Percentiles rank a stretch among this genome's conserved stretches.
These are phyloP conservation scores for Melopsittacus undulatus DNA, from an alignment of 2,797 vertebrate species.

Conservation along the genomic window DNA sequence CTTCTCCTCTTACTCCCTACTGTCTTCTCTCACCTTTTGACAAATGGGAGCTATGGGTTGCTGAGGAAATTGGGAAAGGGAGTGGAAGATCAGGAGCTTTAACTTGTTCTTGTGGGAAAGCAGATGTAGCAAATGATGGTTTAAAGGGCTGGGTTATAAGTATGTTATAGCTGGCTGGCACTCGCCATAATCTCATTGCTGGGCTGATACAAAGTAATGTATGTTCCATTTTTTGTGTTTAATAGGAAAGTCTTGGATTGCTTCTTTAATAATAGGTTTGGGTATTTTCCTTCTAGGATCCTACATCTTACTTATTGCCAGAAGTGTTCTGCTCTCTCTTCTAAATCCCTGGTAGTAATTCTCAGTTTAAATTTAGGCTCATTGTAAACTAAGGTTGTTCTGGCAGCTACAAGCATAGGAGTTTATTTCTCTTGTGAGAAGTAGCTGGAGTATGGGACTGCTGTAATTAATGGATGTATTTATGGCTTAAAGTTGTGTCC, in stretches of 20 bases:
- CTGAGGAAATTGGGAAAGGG: not conserved
- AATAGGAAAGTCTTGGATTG: conserved; percentile 4
- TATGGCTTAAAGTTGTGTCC: not conserved
- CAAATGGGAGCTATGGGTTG: not conserved
- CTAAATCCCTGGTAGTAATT: conserved; percentile 44
- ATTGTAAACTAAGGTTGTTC: conserved; percentile 34
- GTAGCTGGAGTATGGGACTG: conserved; percentile 7
- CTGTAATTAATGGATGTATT: conserved; percentile 53
- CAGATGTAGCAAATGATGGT: conserved; percentile 20
- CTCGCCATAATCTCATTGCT: not conserved
- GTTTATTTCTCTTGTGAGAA: conserved; percentile 53
- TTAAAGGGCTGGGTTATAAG: conserved; percentile 3
- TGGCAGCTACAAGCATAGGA: not conserved
- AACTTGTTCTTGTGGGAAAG: conserved; percentile 19
- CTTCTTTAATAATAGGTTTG: conserved; percentile 5
- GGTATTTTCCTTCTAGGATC: conserved; percentile 40
- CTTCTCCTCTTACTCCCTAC: not conserved
- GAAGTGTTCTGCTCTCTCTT: conserved; percentile 26
- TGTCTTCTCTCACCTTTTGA: not conserved
- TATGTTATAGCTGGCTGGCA: not conserved
- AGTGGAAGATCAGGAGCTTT: not conserved
- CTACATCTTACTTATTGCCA: not conserved
- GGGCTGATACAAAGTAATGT: not conserved
- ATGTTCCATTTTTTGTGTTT: not conserved
- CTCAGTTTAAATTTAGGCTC: conserved; percentile 54